Evolutionary conservation across 2,113 vertebrate genomes (phyloP), one percentile per base, ranked within the genome.

Genomic region (Pterocles gutturalis): DNA sequence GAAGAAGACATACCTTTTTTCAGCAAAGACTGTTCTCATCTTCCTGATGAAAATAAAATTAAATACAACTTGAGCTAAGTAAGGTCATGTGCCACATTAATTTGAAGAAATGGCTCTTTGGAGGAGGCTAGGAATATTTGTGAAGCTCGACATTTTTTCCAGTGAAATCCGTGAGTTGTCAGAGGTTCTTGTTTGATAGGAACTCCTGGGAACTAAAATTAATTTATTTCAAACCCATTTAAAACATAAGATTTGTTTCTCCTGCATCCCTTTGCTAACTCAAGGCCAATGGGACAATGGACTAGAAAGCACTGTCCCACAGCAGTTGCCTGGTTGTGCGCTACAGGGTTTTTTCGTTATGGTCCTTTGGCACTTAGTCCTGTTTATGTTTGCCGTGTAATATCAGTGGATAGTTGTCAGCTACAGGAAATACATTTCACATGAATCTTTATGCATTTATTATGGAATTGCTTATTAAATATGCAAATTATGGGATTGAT

Each of bases 181-280:
- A 72, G 54, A 78, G 9, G 3, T 62, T 49, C 41, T 78, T 10
- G 0, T 34, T 48, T 46, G 13, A 26, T 9, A 48, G 29, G 16
- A 90, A 48, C 45, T 64, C 10, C 12, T 33, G 7, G 6, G 13
- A 7, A 57, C 6, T 45, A 45, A 58, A 90, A 79, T 64, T 0
- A 43, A 62, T 62, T 36, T 5, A 20, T 62, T 87, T 54, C 9
- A 91, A 89, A 34, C 3, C 2, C 16, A 11, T 45, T 78, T 81
- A n/a, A 76, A 83, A 45, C 0, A 36, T 62, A 89, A 15, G 0
- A 7, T 1, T 0, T 33, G 10, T 43, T 88, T 67, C 9, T 4
- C 19, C 38, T 60, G 22, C 20, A 48, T n/a, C 8, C 4, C n/a
- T 85, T 64, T 69, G 33, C 29, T 51, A 55, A 78, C 8, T 10